Evolutionary conservation across 2,113 vertebrate species (phyloP).

Genomic region (Mixornis gularis): DNA sequence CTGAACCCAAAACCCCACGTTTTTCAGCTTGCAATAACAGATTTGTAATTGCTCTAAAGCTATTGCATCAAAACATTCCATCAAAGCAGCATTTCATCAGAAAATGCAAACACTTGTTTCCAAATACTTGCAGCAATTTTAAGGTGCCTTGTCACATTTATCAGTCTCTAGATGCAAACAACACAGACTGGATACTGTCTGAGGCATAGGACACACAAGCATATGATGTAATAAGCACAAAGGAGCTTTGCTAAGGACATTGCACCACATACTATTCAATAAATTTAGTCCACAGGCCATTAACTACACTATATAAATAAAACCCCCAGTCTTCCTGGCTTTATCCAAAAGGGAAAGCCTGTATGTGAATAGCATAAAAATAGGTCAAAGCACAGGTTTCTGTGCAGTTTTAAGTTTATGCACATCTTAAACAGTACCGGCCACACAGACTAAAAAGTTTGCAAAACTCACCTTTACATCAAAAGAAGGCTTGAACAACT

Average conservation of each 20-base stretch:
- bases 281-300: neutral
- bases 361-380: neutral
- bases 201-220: neutral
- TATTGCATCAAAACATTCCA: neutral
- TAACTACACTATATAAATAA: neutral
- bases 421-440: neutral
- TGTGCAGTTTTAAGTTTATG: neutral
- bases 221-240: neutral
- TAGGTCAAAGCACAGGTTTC: neutral
- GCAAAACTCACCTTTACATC: constrained; percentile 82
- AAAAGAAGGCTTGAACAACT: constrained; percentile 90
- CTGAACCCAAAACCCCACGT: neutral
- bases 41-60: neutral
- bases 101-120: neutral
- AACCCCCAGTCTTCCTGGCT: neutral
- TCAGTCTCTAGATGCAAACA: neutral
- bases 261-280: neutral
- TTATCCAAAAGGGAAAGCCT: neutral
- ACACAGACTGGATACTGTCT: neutral
- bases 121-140: neutral
- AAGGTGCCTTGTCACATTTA: neutral
- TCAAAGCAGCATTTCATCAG: neutral
- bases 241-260: neutral
- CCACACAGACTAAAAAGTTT: neutral
- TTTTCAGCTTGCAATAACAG: neutral